Evolutionary conservation across 2,113 vertebrate species (phyloP), one percentile per base, ranked within the genome.

Genomic region (Gallinago media): DNA sequence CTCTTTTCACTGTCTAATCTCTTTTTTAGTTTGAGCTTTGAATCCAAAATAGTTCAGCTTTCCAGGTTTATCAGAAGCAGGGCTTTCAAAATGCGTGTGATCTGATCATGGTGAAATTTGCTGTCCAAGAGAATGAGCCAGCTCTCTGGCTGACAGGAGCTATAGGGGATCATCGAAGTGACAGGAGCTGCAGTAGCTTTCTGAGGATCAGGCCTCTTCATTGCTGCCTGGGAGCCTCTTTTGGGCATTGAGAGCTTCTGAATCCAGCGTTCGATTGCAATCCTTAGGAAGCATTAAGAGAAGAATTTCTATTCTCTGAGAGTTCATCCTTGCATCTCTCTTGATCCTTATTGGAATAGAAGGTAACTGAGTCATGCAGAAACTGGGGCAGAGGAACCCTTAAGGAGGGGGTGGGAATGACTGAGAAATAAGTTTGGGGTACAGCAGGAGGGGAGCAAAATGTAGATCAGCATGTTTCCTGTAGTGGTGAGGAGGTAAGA

Each of bases 401-500:
- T 87, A 44, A 54, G 15, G 32, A 73, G 9, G 6, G 44, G 12
- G 7, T 72, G 12, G 46, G 52, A 81, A 34, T 77, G 46, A 6
- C 61, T 46, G 38, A 65, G 34, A 63, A 67, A 11, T 58, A 55
- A 44, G 14, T 76, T 91, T 54, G 76, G 75, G 56, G 32, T 68
- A 36, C 17, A 5, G 2, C 27, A 27, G 38, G 25, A 72, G 61
- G 13, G 34, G 32, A 59, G 18, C 25, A 40, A 18, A 71, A 78
- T 26, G 12, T 32, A 38, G 0, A 10, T 1, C 44, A n/a, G 70
- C 31, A 7, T 3, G 0, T 19, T 76, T 73, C 18, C 32, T 77
- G 11, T 0, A 0, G 34, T 56, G 26, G 5, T 47, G 65, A 67
- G 65, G 5, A 31, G 12, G 12, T 55, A 32, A 81, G 36, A 31